phyloP scores from a whole-genome alignment of 23 tunicate genomes.

The Oikopleura albicans region DNA sequence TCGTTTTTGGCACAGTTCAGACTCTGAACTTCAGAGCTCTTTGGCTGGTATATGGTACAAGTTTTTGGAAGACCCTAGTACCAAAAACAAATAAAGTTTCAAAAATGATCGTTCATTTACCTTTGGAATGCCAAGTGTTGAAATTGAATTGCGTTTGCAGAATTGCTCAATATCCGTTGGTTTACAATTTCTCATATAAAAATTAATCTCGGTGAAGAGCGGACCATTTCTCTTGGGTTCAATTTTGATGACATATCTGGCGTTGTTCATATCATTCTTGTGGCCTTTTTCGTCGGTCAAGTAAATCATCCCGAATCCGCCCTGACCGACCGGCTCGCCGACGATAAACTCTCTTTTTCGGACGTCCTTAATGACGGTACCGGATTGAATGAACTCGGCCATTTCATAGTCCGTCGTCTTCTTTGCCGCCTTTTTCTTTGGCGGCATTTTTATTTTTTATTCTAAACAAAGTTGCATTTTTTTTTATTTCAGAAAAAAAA shows the following conservation, averaged over 20 bases:
- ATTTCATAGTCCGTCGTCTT: background rate
- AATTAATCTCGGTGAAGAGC: constrained; percentile 51
- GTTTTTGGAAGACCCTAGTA: no score
- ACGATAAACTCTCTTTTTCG: background rate
- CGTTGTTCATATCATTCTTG: constrained; percentile 27
- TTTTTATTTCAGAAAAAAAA: no score
- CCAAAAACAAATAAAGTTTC: background rate
- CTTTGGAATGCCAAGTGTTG: background rate
- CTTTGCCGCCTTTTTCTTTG: background rate
- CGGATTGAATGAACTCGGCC: background rate
- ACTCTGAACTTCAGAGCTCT: no score
- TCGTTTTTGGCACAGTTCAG: no score
- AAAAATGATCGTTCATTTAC: background rate
- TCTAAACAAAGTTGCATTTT: no score
- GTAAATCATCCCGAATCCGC: constrained; percentile 90
- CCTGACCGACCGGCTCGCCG: constrained; percentile 19
- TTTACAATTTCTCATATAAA: constrained; percentile 34
- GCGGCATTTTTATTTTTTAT: background rate
- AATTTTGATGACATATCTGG: constrained; percentile 58
- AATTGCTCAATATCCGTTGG: background rate
- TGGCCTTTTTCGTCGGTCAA: constrained; percentile 24
- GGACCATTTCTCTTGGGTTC: constrained; percentile 89
- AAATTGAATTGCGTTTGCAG: background rate
- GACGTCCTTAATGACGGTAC: background rate
- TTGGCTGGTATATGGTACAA: no score